Base-by-base conservation (phyloP, 2,888 invertebrate genomes). In the Biston stratarius region DNA sequence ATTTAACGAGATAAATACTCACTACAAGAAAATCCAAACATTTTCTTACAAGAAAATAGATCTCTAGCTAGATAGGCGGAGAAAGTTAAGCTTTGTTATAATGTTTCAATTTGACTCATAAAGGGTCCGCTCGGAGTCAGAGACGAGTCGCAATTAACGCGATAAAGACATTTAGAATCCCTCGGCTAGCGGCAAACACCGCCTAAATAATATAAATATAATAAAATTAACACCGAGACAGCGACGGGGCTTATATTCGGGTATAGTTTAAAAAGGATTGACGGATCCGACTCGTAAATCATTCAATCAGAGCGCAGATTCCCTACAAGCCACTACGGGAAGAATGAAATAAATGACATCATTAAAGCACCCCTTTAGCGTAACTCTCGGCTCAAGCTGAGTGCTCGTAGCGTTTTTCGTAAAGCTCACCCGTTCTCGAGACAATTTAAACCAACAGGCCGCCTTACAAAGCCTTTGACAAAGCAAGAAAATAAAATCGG, bases 401-500 rank as follows among this genome's bases (percentile, higher is more conserved):
- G 81, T 88, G 87, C 90, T 91, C 89, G 88, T 83, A 78, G 86
- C 84, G 76, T 75, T 82, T 86, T 83, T 84, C 83, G 81, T 80
- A 79, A 80, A 85, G 78, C 80, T 76, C 73, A 75, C 76, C 78
- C 80, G 82, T 89, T 88, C 84, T 80, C 79, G 79, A 88, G 81
- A 80, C 86, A 89, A 89, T 92, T 89, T 87, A 83, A 88, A 84
- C 77, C 79, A 80, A 76, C 83, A 79, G 77, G 77, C 72, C 76
- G 74, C 75, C 76, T 80, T 82, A 84, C 83, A 86, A 88, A 88
- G 80, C 79, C 77, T 77, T 80, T 78, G 77, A 78, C 81, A 83
- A 84, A 87, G 88, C 86, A 87, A 85, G 83, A 85, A 87, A 86
- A 88, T 88, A 88, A 89, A 88, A 86, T 83, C 73, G 74, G 74